phyloP scores from a whole-genome alignment of 1,140 invertebrate genomes.

The Chionoecetes opilio region DNA sequence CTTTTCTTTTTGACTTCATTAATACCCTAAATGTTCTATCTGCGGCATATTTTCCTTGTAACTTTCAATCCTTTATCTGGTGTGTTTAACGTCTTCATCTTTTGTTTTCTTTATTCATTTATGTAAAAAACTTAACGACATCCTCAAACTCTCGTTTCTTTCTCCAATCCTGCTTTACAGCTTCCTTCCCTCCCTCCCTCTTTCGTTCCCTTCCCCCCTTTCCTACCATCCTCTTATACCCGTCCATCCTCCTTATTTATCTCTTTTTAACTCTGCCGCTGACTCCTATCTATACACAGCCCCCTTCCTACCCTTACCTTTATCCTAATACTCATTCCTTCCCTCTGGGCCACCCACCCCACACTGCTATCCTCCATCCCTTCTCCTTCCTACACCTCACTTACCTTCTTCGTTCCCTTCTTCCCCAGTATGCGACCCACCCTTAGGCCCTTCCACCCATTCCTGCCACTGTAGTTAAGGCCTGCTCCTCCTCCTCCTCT shows the following conservation, averaged over 20 bases:
- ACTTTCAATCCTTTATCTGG: background rate
- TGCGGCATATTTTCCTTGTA: background rate
- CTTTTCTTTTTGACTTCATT: background rate
- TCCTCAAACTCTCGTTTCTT: background rate
- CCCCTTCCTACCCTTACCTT: background rate
- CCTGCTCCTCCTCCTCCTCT: background rate
- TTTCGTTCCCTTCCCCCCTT: background rate
- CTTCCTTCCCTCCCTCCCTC: background rate
- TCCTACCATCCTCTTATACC: background rate
- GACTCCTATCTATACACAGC: background rate
- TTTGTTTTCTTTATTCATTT: conserved; percentile 22
- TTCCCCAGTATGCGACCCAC: conserved; percentile 13
- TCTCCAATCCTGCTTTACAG: background rate
- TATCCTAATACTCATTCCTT: background rate
- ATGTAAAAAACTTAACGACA: conserved; percentile 30
- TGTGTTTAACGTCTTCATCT: background rate
- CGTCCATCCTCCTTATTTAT: conserved; percentile 17
- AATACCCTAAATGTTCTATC: background rate
- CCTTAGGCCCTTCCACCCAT: background rate
- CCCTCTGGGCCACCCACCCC: background rate
- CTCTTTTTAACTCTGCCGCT: conserved; percentile 15
- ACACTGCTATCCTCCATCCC: background rate
- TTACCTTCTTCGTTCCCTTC: background rate
- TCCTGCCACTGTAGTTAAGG: conserved; percentile 16
- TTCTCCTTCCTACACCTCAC: background rate